These are phyloP conservation scores for Melanostoma mellinum DNA, from an alignment of 2,888 invertebrate species.

Conservation along the genomic window DNA sequence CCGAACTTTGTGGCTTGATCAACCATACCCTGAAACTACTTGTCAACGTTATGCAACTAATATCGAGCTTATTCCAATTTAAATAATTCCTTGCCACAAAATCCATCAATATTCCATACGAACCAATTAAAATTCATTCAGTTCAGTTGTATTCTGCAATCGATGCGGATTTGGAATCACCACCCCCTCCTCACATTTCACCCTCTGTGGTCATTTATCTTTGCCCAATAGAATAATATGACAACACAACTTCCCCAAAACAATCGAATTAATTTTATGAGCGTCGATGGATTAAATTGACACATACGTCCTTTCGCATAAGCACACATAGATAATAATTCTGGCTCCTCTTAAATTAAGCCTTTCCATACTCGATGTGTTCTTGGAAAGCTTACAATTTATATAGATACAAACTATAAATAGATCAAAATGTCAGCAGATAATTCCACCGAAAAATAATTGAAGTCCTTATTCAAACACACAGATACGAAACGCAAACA, in stretches of 20 bases:
- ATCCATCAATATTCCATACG: conserved; percentile 29
- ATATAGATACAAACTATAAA: conserved; percentile 12
- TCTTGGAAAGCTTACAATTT: conserved; percentile 1
- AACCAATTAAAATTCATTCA: conserved; percentile 28
- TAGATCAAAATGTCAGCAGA: conserved; percentile 46
- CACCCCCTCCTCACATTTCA: conserved; percentile 9
- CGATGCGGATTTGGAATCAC: conserved; percentile 11
- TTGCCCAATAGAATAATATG: conserved; percentile 8
- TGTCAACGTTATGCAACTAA: too few relatives aligned
- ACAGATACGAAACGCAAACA: background rate
- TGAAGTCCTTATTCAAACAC: conserved; percentile 12
- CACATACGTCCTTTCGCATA: conserved; percentile 8
- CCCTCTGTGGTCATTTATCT: conserved; percentile 15
- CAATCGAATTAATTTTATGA: conserved; percentile 56
- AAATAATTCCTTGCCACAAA: background rate
- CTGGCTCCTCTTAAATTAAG: conserved; percentile 3
- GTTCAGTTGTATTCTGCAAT: conserved; percentile 26
- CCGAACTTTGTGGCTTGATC: too few relatives aligned
- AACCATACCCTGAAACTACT: too few relatives aligned
- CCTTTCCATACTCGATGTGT: background rate
- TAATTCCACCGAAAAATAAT: conserved; percentile 44
- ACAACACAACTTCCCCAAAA: conserved; percentile 6
- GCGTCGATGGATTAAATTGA: conserved; percentile 18
- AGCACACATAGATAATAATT: conserved; percentile 18
- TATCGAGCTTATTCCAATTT: background rate